Evolutionary conservation across 2,797 vertebrate species (phyloP), one percentile per base, ranked within the genome.

Genomic region (Threskiornis aethiopicus): DNA sequence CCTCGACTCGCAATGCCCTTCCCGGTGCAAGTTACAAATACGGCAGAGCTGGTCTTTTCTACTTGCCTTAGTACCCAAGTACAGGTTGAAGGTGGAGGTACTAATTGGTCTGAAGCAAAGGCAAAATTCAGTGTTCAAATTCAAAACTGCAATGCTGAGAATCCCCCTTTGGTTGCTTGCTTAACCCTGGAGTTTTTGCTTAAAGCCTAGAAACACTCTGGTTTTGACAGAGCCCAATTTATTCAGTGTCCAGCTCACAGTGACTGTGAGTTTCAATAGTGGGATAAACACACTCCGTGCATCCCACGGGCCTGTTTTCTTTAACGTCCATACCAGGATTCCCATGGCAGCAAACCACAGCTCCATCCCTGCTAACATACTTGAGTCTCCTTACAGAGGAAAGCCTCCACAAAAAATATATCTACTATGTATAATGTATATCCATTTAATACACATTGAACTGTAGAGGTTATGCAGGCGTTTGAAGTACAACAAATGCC

Each of bases 381-480:
- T n/a, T 62, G 37, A 85, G 16, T 31, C 3, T 85, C 10, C 42
- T 57, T 90, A 9, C 42, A 67, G 41, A 29, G 19, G 8, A 93
- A 86, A 73, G 6, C 2, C 10, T 76, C 6, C n/a, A 83, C 28
- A 65, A 42, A 95, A 12, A 55, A 46, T 14, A 2, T 10, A 46
- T 4, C 3, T 12, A 35, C 8, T 58, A 8, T 5, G 3, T 51
- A 47, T 10, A 49, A 58, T 5, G 7, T 35, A 19, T 12, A 86
- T 14, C 5, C 20, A 37, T 84, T 72, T 67, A 88, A 90, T 16
- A 41, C 5, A 67, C 2, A 6, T 2, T 37, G 39, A 84, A 71
- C 35, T 22, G 5, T 6, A 46, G 24, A 80, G 85, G 13, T 61
- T 66, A 62, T 2, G 13, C 25, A 44, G 46, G 14, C 0, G 0